A percentile compares a stretch with the other conserved stretches of the same genome.
Evolutionary conservation across 2,888 invertebrate genomes (phyloP).

Genomic region (Drosophila borborema): DNA sequence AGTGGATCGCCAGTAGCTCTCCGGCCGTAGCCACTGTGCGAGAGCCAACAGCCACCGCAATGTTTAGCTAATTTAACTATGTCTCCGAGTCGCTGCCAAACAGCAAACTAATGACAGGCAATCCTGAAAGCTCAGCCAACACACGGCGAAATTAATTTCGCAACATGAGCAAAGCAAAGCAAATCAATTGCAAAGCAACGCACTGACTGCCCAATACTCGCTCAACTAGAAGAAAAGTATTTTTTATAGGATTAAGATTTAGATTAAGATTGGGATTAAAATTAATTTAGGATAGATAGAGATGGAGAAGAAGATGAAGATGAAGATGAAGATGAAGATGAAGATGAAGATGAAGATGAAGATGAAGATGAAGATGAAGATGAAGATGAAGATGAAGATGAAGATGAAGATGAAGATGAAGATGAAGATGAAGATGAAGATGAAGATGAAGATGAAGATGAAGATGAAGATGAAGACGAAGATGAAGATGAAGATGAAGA

Average conservation of each 20-base stretch:
- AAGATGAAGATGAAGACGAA: no score
- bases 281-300: no score
- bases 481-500: no score
- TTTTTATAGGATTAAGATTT: background rate
- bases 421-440: no score
- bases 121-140: slow-evolving; percentile 54
- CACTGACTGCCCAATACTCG: background rate
- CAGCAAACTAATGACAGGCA: slow-evolving; percentile 77
- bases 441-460: no score
- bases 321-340: background rate
- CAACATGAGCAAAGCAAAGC: slow-evolving; percentile 29
- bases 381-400: no score
- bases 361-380: no score
- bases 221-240: background rate
- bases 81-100: slow-evolving; percentile 72
- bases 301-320: background rate
- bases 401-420: no score
- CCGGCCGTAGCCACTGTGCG: slow-evolving; percentile 9
- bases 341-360: no score
- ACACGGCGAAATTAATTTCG: slow-evolving; percentile 71
- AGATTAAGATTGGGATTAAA: background rate
- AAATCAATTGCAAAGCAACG: background rate
- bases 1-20: slow-evolving; percentile 8
- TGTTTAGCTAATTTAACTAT: slow-evolving; percentile 81
- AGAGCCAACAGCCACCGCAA: slow-evolving; percentile 60